These are phyloP conservation scores for Clarias batrachus DNA, from an alignment of 2,113 vertebrate genomes.

Conservation along the genomic window DNA sequence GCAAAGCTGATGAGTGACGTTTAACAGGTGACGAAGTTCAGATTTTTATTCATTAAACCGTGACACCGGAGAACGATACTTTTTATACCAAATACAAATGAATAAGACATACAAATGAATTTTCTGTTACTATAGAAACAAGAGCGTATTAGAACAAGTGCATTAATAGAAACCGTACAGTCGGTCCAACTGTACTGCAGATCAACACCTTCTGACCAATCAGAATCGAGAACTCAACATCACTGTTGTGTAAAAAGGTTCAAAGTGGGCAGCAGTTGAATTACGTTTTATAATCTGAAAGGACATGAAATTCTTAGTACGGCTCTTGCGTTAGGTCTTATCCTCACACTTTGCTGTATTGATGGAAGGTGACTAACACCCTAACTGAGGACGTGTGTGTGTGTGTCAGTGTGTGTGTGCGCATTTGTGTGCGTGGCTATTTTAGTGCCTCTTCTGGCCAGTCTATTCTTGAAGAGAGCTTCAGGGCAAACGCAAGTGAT, in stretches of 20 bases:
- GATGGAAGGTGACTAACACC: neutral
- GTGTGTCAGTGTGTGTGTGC: neutral
- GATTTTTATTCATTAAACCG: neutral
- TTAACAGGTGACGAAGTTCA: neutral
- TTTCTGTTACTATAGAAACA: neutral
- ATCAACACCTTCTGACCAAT: neutral
- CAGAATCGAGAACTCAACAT: neutral
- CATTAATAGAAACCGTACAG: neutral
- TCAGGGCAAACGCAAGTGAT: conserved; percentile 15
- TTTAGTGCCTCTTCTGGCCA: conserved; percentile 3
- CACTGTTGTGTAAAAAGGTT: neutral
- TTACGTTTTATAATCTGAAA: neutral
- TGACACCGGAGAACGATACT: neutral
- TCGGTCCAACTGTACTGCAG: neutral
- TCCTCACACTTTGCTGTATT: neutral
- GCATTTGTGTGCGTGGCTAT: neutral
- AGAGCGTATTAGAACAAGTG: neutral
- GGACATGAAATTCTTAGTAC: neutral
- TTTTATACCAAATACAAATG: neutral
- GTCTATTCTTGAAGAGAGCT: neutral
- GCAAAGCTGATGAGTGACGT: neutral
- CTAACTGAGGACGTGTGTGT: neutral
- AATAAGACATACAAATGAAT: neutral
- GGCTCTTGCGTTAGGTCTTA: neutral
- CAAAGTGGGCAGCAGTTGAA: neutral